Base-by-base conservation (phyloP, 2,797 vertebrate species). In the Enteromius mattozi region DNA sequence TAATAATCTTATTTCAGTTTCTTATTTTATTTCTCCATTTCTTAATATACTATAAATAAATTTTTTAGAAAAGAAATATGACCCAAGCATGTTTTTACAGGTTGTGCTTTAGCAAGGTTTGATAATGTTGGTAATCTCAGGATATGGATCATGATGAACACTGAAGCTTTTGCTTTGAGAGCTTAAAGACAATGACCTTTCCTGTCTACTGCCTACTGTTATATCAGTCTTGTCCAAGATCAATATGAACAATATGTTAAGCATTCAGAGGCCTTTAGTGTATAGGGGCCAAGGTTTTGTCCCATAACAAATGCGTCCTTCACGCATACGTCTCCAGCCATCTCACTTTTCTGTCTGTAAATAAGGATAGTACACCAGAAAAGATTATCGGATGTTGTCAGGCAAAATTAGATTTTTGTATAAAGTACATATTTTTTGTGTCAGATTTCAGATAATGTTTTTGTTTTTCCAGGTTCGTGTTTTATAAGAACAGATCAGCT, bases 401-500 rank as follows among this genome's bases (percentile, higher is more conserved):
- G 17, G 16, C 17, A 47, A 45, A 30, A 45, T 77, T 10, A 2
- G 35, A 77, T 35, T 42, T 72, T 63, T 56, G 3, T 54, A 21
- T 54, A 40, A 70, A 30, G 24, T 21, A 17, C 3, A 61, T 16
- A 0, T 56, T 17, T 54, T 33, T 78, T 1, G 3, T 63, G 9
- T 42, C n/a, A 45, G 9, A 56, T 59, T 27, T 51, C 19, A 30
- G 65, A 35, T 80, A 37, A 47, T 74, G 16, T 84, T 72, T 84
- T 47, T 72, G 24, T 78, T 89, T 45, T 87, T 90, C 42, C 92
- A 99, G 98, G 98, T 69, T 90, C 97, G 0, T 99, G 98, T 92
- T 99, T 99, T 92, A 97, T 99, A 91, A 94, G 97, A 87, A 99
- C 98, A 0, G 98, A 99, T 87, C 98, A 99, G 91, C 96, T 99